These are phyloP conservation scores for Petrocephalus sullivani DNA, from an alignment of 2,797 vertebrate genomes.

Conservation along the genomic window DNA sequence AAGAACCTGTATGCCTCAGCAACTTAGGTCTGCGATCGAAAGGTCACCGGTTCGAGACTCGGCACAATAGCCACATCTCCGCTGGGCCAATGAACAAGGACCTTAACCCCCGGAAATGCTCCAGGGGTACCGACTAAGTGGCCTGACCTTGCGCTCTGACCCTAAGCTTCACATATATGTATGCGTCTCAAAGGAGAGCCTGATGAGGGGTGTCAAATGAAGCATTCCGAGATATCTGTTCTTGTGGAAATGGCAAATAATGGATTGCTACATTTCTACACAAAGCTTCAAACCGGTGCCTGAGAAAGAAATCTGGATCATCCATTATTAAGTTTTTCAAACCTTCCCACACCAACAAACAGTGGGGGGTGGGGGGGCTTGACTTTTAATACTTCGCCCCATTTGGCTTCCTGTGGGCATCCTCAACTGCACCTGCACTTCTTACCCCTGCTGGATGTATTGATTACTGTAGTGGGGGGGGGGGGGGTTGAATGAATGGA, in stretches of 20 bases:
- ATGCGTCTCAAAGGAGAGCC: not conserved
- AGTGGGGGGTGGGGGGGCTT: not conserved
- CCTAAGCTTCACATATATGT: not conserved
- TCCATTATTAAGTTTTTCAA: slow-evolving; percentile 11
- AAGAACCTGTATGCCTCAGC: not conserved
- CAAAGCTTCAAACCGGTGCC: not conserved
- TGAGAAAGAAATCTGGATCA: not conserved
- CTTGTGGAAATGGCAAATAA: not conserved
- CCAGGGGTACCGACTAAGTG: not conserved
- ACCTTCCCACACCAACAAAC: not conserved
- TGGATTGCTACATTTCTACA: not conserved
- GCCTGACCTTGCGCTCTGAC: not conserved
- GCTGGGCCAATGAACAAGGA: not conserved
- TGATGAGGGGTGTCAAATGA: not conserved
- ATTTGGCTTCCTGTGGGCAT: not conserved
- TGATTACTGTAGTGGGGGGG: not conserved
- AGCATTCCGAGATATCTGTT: not conserved
- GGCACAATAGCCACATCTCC: not conserved
- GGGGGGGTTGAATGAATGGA: not conserved
- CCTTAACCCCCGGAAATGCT: not conserved
- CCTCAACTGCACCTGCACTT: not conserved
- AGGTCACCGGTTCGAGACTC: not conserved
- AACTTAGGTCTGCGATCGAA: not conserved
- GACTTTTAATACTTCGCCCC: slow-evolving; percentile 9
- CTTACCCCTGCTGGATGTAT: not conserved